Evolutionary conservation across 2,113 vertebrate genomes (phyloP), one percentile per base, ranked within the genome.

Genomic region (Ranitomeya variabilis): DNA sequence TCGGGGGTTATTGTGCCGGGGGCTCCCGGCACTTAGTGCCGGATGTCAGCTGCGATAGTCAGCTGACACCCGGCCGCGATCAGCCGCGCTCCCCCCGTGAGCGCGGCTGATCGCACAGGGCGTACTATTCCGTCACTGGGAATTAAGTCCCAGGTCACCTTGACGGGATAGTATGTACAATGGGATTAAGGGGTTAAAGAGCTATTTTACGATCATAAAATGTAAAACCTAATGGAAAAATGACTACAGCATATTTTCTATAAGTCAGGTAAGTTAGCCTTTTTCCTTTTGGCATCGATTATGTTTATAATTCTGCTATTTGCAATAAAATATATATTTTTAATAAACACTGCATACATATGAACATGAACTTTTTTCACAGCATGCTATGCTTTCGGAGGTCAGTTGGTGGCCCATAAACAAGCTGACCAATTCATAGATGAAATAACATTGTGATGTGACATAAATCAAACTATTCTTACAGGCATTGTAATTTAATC

Each of bases 361-460:
- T 86, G 62, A 86, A 67, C 79, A 7, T 78, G 9, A 80, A 82
- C 55, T 54, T 26, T 82, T 52, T 82, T 73, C 66, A 88, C 80
- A 88, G 79, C 79, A 64, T 62, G 80, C 67, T 66, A 82, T 18
- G 54, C 26, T 74, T 57, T 74, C 21, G 26, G 71, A 88, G 86
- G 66, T 82, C 86, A 83, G 86, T 52, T 88, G 79, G 67, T 82
- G 86, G 86, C 86, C 76, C 11, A 82, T 82, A 88, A 88, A 83
- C 67, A 88, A 82, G 51, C 52, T 71, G 62, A 52, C 64, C 57
- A 23, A 87, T 71, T 83, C 67, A 51, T 14, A 88, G 66, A 64
- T 87, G 55, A 82, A 88, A 82, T 88, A 82, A 74, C 31, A 16
- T 73, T 87, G 62, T 80, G 82, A 83, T 74, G 54, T 83, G 80